Percentiles rank a stretch among this genome's conserved stretches.
These are phyloP conservation scores for Melitaea athalia DNA, from an alignment of 2,888 invertebrate species.

Conservation along the genomic window DNA sequence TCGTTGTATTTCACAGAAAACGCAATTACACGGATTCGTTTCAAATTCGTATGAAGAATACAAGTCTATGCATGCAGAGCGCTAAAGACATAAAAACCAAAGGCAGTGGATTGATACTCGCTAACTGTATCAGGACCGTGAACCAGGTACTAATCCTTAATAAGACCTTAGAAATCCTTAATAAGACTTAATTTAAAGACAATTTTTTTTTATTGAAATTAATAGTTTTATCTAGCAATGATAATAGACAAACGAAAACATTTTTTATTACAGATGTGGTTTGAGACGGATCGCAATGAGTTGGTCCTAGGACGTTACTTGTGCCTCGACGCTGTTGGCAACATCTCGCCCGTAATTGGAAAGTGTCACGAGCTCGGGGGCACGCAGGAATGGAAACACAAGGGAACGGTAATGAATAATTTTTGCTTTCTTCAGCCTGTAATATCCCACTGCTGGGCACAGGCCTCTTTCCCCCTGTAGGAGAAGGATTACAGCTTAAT, in stretches of 20 bases:
- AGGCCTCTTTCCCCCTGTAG: no score
- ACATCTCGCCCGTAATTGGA: slow-evolving; percentile 86
- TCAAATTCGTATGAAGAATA: slow-evolving; percentile 87
- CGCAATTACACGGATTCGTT: slow-evolving; percentile 88
- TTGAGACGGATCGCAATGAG: slow-evolving; percentile 91
- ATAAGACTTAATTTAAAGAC: background rate
- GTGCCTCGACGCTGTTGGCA: slow-evolving; percentile 90
- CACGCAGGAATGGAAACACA: slow-evolving; percentile 95
- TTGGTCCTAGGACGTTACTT: slow-evolving; percentile 91
- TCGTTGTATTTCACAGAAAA: slow-evolving; percentile 72
- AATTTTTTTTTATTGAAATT: no score
- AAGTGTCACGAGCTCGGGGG: slow-evolving; percentile 97
- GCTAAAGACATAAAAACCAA: slow-evolving; percentile 89
- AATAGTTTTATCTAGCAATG: no score
- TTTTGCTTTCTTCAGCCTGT: no score
- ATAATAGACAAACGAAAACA: no score
- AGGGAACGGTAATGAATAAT: slow-evolving; percentile 80
- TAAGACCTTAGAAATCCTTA: no score
- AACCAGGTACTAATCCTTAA: slow-evolving; percentile 83
- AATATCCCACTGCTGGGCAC: no score
- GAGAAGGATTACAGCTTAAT: no score
- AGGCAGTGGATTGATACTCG: slow-evolving; percentile 87
- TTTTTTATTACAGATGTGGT: slow-evolving; percentile 85
- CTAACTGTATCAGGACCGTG: slow-evolving; percentile 86
- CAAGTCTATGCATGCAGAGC: slow-evolving; percentile 90